A percentile compares a stretch with the other conserved stretches of the same genome.
Evolutionary conservation across 1,140 invertebrate species (phyloP).

Genomic region (Drosophila carrolli): DNA sequence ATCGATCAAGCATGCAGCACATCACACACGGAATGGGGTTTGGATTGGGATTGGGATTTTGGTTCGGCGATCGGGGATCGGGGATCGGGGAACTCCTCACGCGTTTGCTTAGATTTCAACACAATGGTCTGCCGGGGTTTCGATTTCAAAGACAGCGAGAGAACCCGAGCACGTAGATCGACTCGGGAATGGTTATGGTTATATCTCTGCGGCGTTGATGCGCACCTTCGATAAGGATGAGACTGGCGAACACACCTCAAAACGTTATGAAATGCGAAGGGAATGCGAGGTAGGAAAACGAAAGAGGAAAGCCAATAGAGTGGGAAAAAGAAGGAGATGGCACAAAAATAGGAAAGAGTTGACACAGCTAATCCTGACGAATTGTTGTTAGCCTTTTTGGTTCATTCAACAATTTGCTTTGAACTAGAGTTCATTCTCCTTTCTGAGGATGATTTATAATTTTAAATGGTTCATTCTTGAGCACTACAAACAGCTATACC

Average conservation of each 20-base stretch:
- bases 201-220: constrained; percentile 69
- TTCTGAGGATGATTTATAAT: constrained; percentile 6
- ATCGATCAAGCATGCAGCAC: constrained; percentile 76
- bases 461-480: background rate
- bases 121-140: constrained; percentile 61
- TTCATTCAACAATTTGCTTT: constrained; percentile 22
- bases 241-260: constrained; percentile 52
- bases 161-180: constrained; percentile 58
- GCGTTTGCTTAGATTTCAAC: constrained; percentile 71
- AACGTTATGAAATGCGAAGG: constrained; percentile 49
- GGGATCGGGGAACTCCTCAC: constrained; percentile 29
- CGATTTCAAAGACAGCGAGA: constrained; percentile 68
- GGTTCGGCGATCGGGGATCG: constrained; percentile 10
- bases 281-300: constrained; percentile 5
- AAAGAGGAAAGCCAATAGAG: constrained; percentile 27
- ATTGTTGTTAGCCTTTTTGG: constrained; percentile 36
- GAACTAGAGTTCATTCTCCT: background rate
- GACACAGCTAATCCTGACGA: constrained; percentile 67
- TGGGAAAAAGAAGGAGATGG: constrained; percentile 2
- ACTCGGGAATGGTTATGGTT: constrained; percentile 26
- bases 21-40: constrained; percentile 27
- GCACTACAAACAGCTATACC: no score
- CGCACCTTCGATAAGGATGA: constrained; percentile 77
- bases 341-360: constrained; percentile 37
- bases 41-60: constrained; percentile 13